Evolutionary conservation across 2,888 invertebrate species (phyloP).

Genomic region (Palloptera scutellata): DNA sequence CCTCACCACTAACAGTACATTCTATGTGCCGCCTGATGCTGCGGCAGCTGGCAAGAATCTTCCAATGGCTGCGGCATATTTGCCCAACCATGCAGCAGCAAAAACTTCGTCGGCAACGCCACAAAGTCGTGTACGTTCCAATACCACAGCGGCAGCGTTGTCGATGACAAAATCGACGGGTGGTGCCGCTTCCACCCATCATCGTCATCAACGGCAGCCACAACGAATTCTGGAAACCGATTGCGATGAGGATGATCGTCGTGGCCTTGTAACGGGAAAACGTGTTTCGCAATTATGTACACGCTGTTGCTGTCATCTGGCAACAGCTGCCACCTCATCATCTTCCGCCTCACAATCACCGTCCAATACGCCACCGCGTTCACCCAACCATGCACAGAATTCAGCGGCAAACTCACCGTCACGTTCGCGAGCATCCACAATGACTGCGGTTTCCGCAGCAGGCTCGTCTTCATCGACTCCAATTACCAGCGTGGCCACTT

Average conservation of each 20-base stretch:
- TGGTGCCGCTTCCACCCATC: conserved; percentile 45
- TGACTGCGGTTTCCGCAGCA: not conserved
- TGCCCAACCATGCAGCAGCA: not conserved
- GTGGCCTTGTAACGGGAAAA: conserved; percentile 43
- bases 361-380: conserved; percentile 21
- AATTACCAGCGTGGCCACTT: conserved; percentile 45
- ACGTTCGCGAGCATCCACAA: not conserved
- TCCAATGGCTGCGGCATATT: not conserved
- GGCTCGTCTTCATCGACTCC: conserved; percentile 45
- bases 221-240: conserved; percentile 26
- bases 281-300: conserved; percentile 53
- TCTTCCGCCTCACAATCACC: conserved; percentile 20
- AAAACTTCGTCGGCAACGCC: no score
- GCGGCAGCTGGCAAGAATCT: not conserved
- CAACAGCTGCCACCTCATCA: conserved; percentile 13
- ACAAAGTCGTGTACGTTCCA: not conserved
- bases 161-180: not conserved
- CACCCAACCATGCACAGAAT: conserved; percentile 14
- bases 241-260: conserved; percentile 44
- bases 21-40: conserved; percentile 51
- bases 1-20: conserved; percentile 56
- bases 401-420: conserved; percentile 15
- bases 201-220: conserved; percentile 37
- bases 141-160: conserved; percentile 25
- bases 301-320: conserved; percentile 57